Evolutionary conservation across 37 sponge, comb jelly and placozoan genomes (phyloP), one percentile per base, ranked within the genome.

Genomic region (Aplysina aerophoba): DNA sequence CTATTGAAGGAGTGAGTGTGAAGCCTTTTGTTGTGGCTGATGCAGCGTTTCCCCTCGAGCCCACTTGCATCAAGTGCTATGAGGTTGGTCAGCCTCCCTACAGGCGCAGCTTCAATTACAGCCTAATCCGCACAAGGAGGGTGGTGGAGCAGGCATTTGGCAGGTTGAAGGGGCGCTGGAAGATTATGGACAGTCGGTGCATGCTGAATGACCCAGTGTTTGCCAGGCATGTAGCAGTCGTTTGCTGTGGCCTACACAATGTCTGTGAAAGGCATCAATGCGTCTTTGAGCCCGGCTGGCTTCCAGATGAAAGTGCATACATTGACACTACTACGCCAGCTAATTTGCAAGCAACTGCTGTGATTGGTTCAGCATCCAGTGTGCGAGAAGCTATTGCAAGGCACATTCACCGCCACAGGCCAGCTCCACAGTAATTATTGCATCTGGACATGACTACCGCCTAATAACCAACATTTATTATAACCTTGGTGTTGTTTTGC

Each of bases 121-220:
- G 24, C 11, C 6, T 84, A 14, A 69, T 69, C 13, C 25, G 73
- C 13, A 69, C 85, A 30, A 21, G 85, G 15, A 68, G 73, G 44
- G 73, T 84, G 30, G 85, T 84, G 11, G 85, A 68, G 31, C 85
- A 84, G 53, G 74, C 85, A 25, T 84, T 53, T 84, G 85, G 74
- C 38, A 38, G 85, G 44, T 30, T 69, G 31, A 84, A 84, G 58
- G 73, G 73, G 28, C 74, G 59, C 12, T 80, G 59, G 73, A 71
- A 71, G 27, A 31, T 84, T 5, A 55, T 84, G 73, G 58, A 65
- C 72, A 36, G 73, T 41, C 19, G 19, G 27, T 80, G 81, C 20
- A 71, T 6, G 55, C 16, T 71, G 17, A 71, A 71, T 37, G 85
- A 84, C 44, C 85, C 74, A 15, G 30, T 66, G 5, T 84, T 84